Base-by-base conservation (phyloP, 2,113 vertebrate species). In the Cheirogaleus medius region DNA sequence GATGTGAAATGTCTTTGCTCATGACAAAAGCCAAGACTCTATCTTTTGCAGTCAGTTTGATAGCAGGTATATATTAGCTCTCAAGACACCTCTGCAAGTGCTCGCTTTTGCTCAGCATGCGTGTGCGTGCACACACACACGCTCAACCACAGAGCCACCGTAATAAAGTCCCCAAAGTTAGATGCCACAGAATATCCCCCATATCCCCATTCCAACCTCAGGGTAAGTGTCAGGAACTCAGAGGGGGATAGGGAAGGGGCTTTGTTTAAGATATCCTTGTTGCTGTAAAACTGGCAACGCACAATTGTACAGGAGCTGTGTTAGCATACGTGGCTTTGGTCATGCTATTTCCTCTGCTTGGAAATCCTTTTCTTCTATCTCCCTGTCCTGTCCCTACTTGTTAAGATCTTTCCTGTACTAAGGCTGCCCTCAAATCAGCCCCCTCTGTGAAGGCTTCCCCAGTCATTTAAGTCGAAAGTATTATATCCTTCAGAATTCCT, bases 171-270 rank as follows among this genome's bases (percentile, higher is more conserved):
- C 34, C 81, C 18, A 34, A 25, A 32, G n/a, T 14, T 4, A 23
- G 18, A 21, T 25, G 4, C 9, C 15, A 6, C 14, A 3, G 37
- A 60, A 1, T 3, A n/a, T 12, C 34, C 15, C 5, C 17, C 12
- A 5, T 7, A 5, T 3, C 21, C 54, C 39, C 17, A 5, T 42
- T 9, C 42, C 23, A 32, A 29, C 39, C 34, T 23, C 0, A 25
- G 13, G 6, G 23, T 37, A 6, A n/a, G 20, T 42, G 8, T 64
- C 15, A 6, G 66, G 37, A 86, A 12, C 37, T 66, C 73, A 29
- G 21, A 29, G 63, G 21, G 9, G 32, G 12, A 0, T 1, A 5
- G 60, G 44, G 18, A 25, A 7, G 6, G 27, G 44, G 4, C 37
- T 60, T 52, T 9, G 15, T 68, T 49, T 12, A 29, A 44, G 25